Evolutionary conservation across 2,113 vertebrate genomes (phyloP), one percentile per base, ranked within the genome.

Genomic region (Oxygymnocypris stewartii): DNA sequence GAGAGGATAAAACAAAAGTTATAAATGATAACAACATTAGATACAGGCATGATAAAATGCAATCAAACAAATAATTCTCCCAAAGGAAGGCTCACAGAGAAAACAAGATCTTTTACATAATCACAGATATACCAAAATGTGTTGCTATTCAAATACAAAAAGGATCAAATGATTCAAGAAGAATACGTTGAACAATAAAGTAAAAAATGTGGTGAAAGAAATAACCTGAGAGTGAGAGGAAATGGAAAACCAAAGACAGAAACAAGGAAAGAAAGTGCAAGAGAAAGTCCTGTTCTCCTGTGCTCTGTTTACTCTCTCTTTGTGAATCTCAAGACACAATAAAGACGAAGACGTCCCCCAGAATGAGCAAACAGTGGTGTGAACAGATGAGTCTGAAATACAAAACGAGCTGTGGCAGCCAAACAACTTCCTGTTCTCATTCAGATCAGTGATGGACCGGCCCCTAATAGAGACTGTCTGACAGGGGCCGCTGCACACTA

Each of bases 381-480:
- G 69, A 87, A 86, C 81, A 78, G 85, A 49, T 4, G 37, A 87
- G 79, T 82, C 80, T 84, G 83, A 54, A 85, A 74, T 63, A 87
- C 35, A 82, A 85, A 73, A 73, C 1, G 9, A 20, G 35, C 67
- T 40, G 18, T 73, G 18, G 18, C 18, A 2, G 69, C 44, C 37
- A 59, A 25, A 42, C 35, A 10, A 42, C 51, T 42, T 63, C 74
- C 69, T 75, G 31, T 76, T 49, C 49, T 77, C 51, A 83, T 51
- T 71, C 49, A 87, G 44, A 37, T 31, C 47, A 11, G 20, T 79
- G 86, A 73, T n/a, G 16, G 42, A 61, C 86, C 71, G 79, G 28
- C 40, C 76, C 14, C 57, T 84, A 87, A 91, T 83, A 76, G 84
- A 88, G 84, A 85, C 13, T 84, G 77, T 14, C 47, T 86, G 79